These are phyloP conservation scores for Colinus virginianus DNA, from an alignment of 2,113 vertebrate species.

Conservation along the genomic window DNA sequence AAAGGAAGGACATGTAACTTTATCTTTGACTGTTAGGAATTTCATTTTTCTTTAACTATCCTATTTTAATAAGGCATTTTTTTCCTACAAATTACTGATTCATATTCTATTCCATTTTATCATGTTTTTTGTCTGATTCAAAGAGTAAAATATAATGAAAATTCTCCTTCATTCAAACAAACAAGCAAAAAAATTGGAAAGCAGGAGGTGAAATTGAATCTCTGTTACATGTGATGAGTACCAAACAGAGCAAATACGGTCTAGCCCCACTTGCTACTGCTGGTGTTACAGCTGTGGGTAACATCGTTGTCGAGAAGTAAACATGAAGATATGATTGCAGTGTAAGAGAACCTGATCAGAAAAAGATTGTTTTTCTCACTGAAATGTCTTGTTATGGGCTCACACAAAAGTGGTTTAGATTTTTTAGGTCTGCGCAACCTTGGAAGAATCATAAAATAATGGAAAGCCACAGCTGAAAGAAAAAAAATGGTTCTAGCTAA, in stretches of 20 bases:
- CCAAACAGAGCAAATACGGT: background rate
- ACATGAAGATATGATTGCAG: background rate
- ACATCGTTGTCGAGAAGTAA: background rate
- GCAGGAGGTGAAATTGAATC: background rate
- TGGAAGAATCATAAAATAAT: background rate
- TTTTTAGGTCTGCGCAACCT: background rate
- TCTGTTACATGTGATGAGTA: background rate
- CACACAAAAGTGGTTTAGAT: background rate
- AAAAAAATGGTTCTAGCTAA: background rate
- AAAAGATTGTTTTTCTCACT: background rate
- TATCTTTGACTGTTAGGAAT: constrained; percentile 15
- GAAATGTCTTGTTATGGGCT: background rate
- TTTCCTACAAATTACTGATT: background rate
- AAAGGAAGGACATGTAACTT: background rate
- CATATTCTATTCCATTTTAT: background rate
- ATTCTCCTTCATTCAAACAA: background rate
- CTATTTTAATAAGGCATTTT: constrained; percentile 21
- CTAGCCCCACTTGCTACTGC: background rate
- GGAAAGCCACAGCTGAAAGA: too few relatives aligned
- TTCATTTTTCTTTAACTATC: background rate
- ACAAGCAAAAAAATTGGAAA: background rate
- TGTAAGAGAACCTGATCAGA: background rate
- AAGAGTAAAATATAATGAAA: background rate
- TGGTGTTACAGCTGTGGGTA: background rate
- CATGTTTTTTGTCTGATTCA: background rate